Conservation (phyloP, 2,888 invertebrate genomes). For the Macaria liturata region DNA sequence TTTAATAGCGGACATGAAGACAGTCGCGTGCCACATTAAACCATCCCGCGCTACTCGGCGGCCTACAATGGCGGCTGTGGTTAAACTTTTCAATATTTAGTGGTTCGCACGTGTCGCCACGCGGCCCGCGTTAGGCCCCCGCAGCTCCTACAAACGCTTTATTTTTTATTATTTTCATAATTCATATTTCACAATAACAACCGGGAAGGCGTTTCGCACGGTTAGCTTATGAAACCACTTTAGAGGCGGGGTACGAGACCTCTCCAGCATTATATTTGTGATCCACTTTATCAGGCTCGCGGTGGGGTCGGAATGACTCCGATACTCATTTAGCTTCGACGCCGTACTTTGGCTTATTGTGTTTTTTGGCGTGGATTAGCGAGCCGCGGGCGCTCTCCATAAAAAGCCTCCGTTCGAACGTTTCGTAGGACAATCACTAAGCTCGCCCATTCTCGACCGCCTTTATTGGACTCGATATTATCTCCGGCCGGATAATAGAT, state of each 20-base stretch:
- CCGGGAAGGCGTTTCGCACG: conserved; percentile 82
- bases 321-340: conserved; percentile 72
- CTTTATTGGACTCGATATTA: conserved; percentile 53
- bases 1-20: conserved; percentile 70
- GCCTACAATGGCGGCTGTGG: conserved; percentile 41
- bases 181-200: conserved; percentile 82
- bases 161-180: conserved; percentile 83
- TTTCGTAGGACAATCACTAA: conserved; percentile 53
- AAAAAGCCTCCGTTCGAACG: conserved; percentile 64
- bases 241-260: conserved; percentile 60
- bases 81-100: conserved; percentile 81
- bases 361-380: conserved; percentile 75
- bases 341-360: conserved; percentile 71
- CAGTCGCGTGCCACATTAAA: conserved; percentile 71
- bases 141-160: conserved; percentile 58
- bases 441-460: conserved; percentile 50
- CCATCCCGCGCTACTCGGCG: conserved; percentile 30
- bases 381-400: conserved; percentile 61
- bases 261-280: conserved; percentile 77
- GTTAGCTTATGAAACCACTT: conserved; percentile 79
- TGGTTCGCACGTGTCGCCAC: conserved; percentile 74
- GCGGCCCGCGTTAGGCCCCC: conserved; percentile 73
- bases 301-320: conserved; percentile 72
- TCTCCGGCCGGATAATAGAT: conserved; percentile 38
- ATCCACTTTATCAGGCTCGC: conserved; percentile 81